phyloP scores from a whole-genome alignment of 2,797 vertebrate genomes.

The Limosa lapponica region DNA sequence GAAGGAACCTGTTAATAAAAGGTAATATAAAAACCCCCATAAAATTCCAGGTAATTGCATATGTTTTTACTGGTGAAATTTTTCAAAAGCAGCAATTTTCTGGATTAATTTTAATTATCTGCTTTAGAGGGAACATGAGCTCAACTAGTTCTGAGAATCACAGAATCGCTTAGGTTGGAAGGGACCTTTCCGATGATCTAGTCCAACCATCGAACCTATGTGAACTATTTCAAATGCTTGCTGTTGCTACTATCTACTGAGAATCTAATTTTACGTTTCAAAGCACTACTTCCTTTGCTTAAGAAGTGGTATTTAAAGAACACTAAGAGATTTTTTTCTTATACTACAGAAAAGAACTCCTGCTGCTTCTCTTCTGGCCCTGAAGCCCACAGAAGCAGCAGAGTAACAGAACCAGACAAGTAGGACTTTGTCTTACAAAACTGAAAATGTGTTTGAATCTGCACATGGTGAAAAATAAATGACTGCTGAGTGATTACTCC shows the following conservation, averaged over 20 bases:
- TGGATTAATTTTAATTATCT: background rate
- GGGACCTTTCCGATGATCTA: too few species aligned
- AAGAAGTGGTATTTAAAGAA: background rate
- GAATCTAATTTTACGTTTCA: background rate
- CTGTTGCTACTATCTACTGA: background rate
- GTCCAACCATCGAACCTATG: too few species aligned
- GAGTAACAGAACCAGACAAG: background rate
- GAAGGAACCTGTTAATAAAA: background rate
- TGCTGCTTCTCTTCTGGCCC: background rate
- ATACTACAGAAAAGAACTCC: background rate
- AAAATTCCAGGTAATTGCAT: background rate
- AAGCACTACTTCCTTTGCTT: background rate
- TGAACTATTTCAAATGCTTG: background rate
- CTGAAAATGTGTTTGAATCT: background rate
- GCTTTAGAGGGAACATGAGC: background rate
- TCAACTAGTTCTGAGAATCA: background rate
- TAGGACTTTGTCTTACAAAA: background rate
- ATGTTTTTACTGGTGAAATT: background rate
- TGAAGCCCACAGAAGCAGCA: background rate
- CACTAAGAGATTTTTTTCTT: background rate
- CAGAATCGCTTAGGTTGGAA: too few species aligned
- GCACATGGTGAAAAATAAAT: background rate
- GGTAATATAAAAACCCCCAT: background rate
- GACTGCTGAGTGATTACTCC: background rate
- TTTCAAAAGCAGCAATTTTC: background rate